Conservation (phyloP, 2,888 invertebrate genomes). For the Cetonia aurata region DNA sequence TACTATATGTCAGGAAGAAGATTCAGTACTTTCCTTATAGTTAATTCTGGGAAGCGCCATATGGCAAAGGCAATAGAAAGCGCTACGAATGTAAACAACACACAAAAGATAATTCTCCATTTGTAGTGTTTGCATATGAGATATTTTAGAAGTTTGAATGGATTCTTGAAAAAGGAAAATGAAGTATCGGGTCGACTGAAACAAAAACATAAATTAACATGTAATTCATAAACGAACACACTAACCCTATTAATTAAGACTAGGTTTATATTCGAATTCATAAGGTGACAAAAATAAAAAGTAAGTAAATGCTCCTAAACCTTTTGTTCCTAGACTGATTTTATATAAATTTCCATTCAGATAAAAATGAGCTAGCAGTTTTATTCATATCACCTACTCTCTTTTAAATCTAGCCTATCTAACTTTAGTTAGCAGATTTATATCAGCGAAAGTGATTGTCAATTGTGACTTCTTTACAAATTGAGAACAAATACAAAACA, state of each 20-base stretch:
- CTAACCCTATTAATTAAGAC: too few species aligned
- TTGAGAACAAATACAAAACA: too few species aligned
- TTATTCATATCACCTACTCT: too few species aligned
- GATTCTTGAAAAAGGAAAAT: conserved; percentile 72
- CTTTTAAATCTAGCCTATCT: not conserved
- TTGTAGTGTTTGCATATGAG: conserved; percentile 64
- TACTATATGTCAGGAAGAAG: not conserved
- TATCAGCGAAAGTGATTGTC: too few species aligned
- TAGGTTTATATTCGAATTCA: too few species aligned
- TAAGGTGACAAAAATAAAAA: not conserved
- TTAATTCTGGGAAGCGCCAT: conserved; percentile 68
- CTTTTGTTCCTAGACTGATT: not conserved
- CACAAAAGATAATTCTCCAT: conserved; percentile 64
- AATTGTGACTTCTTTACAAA: too few species aligned
- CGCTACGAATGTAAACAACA: conserved; percentile 60
- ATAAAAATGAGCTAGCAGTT: not conserved
- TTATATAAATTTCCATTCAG: not conserved
- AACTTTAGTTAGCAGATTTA: too few species aligned
- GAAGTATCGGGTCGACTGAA: conserved; percentile 74
- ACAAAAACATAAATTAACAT: conserved; percentile 46
- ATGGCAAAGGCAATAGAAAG: conserved; percentile 57
- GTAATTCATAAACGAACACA: not conserved
- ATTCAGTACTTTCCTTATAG: conserved; percentile 63
- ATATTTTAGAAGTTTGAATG: conserved; percentile 67
- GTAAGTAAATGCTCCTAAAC: not conserved